Conservation (phyloP, 2,888 invertebrate species). For the Nymphalis urticae region DNA sequence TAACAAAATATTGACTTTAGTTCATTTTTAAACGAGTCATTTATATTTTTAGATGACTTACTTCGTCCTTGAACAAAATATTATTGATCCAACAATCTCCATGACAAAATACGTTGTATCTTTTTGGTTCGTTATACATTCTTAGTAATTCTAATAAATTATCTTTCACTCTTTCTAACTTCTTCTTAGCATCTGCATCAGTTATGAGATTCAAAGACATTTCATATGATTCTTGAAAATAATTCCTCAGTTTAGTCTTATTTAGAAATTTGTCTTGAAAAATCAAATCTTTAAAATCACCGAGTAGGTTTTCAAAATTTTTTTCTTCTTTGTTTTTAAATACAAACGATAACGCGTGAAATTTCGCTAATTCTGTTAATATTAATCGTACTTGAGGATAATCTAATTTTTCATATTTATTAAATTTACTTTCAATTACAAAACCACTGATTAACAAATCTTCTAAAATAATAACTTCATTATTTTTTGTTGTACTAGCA, state of each 20-base stretch:
- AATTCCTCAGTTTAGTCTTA: conserved; percentile 61
- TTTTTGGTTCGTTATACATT: conserved; percentile 52
- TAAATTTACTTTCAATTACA: conserved; percentile 51
- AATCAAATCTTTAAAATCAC: conserved; percentile 58
- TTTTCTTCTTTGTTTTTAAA: conserved; percentile 50
- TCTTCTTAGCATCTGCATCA: conserved; percentile 51
- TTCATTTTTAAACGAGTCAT: too few relatives aligned
- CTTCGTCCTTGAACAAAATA: conserved; percentile 59
- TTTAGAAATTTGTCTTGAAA: conserved; percentile 62
- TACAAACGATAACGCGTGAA: conserved; percentile 65
- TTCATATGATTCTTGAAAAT: conserved; percentile 64
- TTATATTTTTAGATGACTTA: conserved; percentile 38
- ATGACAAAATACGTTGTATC: conserved; percentile 65
- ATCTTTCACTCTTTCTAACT: conserved; percentile 49
- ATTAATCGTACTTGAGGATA: conserved; percentile 52
- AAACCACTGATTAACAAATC: conserved; percentile 61
- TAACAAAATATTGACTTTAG: too few relatives aligned
- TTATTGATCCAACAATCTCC: conserved; percentile 73
- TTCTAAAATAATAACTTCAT: conserved; percentile 66
- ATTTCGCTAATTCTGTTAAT: conserved; percentile 63
- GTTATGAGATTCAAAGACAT: conserved; percentile 56
- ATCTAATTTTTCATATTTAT: conserved; percentile 52
- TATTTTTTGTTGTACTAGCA: conserved; percentile 51
- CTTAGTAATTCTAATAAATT: conserved; percentile 58
- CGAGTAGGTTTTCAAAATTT: conserved; percentile 45